Evolutionary conservation across 2,888 invertebrate species (phyloP).

Genomic region (Lasioglossum zephyrum): DNA sequence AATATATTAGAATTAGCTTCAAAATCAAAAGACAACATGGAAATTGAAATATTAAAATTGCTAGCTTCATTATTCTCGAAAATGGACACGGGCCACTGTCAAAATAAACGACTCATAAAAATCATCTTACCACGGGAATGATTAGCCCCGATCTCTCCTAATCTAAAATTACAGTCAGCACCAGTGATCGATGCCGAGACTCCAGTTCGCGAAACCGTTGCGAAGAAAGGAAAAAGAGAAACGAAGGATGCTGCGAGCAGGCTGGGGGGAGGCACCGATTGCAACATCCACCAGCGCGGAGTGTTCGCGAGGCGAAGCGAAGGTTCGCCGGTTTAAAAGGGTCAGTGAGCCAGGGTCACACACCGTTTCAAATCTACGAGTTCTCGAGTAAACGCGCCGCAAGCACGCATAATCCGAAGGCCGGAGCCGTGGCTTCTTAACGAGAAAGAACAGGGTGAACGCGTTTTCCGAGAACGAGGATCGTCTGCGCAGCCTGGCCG

Average conservation of each 20-base stretch:
- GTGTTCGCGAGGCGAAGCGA: constrained; percentile 68
- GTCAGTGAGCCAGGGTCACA: constrained; percentile 82
- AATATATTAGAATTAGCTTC: too few relatives aligned
- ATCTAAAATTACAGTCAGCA: background rate
- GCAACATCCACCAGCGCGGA: constrained; percentile 56
- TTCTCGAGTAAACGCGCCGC: constrained; percentile 57
- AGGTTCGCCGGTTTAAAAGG: constrained; percentile 76
- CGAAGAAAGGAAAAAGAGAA: background rate
- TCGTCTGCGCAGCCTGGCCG: background rate
- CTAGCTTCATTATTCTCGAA: too few relatives aligned
- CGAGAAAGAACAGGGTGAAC: constrained; percentile 52
- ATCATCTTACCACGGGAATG: too few relatives aligned
- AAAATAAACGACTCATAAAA: too few relatives aligned
- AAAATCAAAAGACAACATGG: too few relatives aligned
- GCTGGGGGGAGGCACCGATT: constrained; percentile 39
- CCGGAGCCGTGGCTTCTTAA: constrained; percentile 35
- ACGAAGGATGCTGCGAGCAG: constrained; percentile 40
- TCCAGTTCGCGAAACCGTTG: background rate
- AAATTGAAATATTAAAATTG: too few relatives aligned
- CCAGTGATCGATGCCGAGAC: background rate
- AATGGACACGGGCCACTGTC: too few relatives aligned
- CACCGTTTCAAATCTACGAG: constrained; percentile 66
- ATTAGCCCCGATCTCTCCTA: background rate
- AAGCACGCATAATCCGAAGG: constrained; percentile 62
- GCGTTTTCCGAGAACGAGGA: constrained; percentile 44